phyloP scores from a whole-genome alignment of 2,888 invertebrate species.

The Stenolophus ochropezus region DNA sequence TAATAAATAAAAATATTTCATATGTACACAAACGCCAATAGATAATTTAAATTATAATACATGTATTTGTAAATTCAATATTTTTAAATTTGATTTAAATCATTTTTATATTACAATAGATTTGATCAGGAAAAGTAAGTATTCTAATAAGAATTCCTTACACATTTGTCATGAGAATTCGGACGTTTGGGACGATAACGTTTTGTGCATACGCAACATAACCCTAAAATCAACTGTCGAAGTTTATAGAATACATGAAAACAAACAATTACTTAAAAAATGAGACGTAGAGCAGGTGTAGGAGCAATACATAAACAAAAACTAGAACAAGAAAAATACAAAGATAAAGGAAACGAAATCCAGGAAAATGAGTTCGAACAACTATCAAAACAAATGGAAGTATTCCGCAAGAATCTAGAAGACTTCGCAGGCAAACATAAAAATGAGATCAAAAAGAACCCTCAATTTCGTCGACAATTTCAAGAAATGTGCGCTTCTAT shows the following conservation, averaged over 20 bases:
- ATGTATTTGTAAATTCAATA: no score
- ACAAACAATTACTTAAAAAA: neutral
- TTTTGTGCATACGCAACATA: neutral
- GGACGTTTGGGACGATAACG: no score
- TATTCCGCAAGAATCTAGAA: slow-evolving; percentile 92
- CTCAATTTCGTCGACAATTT: slow-evolving; percentile 95
- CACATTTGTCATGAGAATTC: no score
- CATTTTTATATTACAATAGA: no score
- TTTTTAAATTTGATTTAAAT: no score
- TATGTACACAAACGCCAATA: no score
- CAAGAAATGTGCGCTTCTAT: slow-evolving; percentile 99
- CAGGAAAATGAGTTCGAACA: slow-evolving; percentile 95
- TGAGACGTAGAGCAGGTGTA: slow-evolving; percentile 87
- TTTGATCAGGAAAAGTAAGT: no score
- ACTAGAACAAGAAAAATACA: slow-evolving; percentile 90
- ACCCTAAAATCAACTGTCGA: neutral
- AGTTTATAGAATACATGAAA: neutral
- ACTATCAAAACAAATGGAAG: slow-evolving; percentile 95
- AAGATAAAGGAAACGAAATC: slow-evolving; percentile 92
- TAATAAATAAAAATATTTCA: no score
- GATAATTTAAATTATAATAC: no score
- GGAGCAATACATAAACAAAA: slow-evolving; percentile 94
- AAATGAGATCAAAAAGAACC: slow-evolving; percentile 94
- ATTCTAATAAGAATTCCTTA: no score
- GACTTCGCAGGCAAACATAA: slow-evolving; percentile 97